Base-by-base conservation (phyloP, 1,140 invertebrate genomes). In the Drosophila parvula region DNA sequence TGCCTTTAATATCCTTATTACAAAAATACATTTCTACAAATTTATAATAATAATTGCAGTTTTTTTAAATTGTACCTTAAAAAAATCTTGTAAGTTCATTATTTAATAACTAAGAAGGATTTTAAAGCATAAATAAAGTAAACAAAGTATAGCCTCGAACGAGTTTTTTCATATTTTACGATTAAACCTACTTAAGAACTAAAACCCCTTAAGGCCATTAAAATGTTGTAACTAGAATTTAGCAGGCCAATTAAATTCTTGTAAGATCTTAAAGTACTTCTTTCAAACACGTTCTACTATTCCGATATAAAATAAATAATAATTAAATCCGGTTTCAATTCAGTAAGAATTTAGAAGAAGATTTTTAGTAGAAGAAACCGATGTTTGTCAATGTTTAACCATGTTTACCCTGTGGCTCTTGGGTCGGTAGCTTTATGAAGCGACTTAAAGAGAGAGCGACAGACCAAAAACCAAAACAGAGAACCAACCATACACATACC, bases 391-490 rank as follows among this genome's bases (percentile, higher is more conserved):
- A 53, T 45, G 40, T 61, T 32, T 53, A 47, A 41, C 70, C 47
- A 74, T 73, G 68, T 61, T 55, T 73, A 74, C 47, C 69, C 56
- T 73, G 56, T 58, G 38, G 51, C 36, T n/a, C 43, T 47, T 8
- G n/a, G 5, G 5, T 1, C 51, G 12, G 36, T 22, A n/a, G 34
- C 51, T 41, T 71, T 53, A 36, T 68, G 18, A 16, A 32, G 43
- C 51, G 18, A 18, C 48, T 41, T 40, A 38, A 75, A 76, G 73
- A 76, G 73, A 55, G 70, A n/a, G 30, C 6, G 41, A 10, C 27
- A 34, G 22, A 58, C 28, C 45, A 40, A 82, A 63, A 90, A 91
- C 69, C 89, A 91, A 90, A 91, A 91, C 89, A 91, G 90, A 91
- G 81, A 90, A 70, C 51, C 34, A 18, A 8, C 36, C 14, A 11